Base-by-base conservation (phyloP, 2,113 vertebrate genomes). In the Eretmochelys imbricata region DNA sequence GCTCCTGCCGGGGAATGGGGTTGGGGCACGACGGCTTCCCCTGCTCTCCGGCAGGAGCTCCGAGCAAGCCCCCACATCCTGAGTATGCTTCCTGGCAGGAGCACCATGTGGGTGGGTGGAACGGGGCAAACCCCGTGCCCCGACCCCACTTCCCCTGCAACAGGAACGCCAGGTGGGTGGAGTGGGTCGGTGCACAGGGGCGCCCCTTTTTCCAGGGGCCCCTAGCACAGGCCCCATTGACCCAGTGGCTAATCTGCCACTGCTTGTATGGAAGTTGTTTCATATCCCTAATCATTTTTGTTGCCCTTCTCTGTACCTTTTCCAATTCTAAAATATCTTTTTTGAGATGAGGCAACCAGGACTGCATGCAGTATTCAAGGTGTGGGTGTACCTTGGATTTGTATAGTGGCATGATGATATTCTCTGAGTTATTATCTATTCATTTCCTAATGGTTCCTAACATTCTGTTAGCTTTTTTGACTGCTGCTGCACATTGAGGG, bases 151-250 rank as follows among this genome's bases (percentile, higher is more conserved):
- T 6, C 51, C 51, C 6, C 19, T 17, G 48, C 19, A 53, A 20
- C 20, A 54, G 53, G 53, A 22, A 54, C 20, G 9, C 53, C 53
- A 22, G 53, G 20, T 54, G 20, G 53, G 53, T 8, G 5, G 53
- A 54, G 53, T 54, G 53, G 53, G 20, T 54, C 53, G 5, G 22
- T 3, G 12, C 5, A 59, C 27, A 29, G 25, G 27, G 27, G 57
- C 2, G 27, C 27, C 27, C 5, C 3, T 59, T 59, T 59, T 59
- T 59, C 27, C 27, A 1, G 12, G 11, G 27, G 12, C 11, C 57
- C 57, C 2, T 0, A 10, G 5, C 25, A 27, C 5, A 1, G 27
- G 12, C 5, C 27, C 57, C 3, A 11, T 29, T 59, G 57, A 5
- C 57, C 57, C 27, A 59, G 57, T 59, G 57, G 57, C 57, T 59